These are phyloP conservation scores for Eueides isabella DNA, from an alignment of 1,140 invertebrate species.

Conservation along the genomic window DNA sequence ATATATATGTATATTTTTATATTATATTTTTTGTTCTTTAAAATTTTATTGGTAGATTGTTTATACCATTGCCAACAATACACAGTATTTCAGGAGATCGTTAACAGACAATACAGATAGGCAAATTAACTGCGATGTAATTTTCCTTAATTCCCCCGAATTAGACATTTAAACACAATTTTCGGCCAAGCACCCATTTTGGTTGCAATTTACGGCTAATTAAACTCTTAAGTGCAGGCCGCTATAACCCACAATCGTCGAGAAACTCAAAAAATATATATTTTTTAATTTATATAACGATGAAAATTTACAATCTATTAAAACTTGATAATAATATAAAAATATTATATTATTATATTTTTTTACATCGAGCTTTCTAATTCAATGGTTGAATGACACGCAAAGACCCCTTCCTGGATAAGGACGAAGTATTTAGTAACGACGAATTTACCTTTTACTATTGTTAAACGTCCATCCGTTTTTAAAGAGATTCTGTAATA, in stretches of 20 bases:
- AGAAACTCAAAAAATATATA: conserved; percentile 19
- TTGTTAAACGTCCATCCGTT: too few species aligned
- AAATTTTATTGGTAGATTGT: background rate
- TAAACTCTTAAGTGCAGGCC: conserved; percentile 74
- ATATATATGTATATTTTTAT: too few species aligned
- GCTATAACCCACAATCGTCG: conserved; percentile 29
- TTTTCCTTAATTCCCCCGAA: conserved; percentile 70
- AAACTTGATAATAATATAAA: too few species aligned
- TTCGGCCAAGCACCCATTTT: conserved; percentile 70
- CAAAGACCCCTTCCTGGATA: too few species aligned
- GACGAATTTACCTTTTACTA: too few species aligned
- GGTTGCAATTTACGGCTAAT: conserved; percentile 78
- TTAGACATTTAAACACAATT: conserved; percentile 76
- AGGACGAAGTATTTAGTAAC: too few species aligned
- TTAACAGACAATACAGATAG: conserved; percentile 57
- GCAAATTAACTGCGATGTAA: conserved; percentile 62
- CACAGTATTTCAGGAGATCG: background rate
- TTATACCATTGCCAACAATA: background rate
- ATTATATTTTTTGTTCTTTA: background rate
- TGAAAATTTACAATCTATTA: background rate
- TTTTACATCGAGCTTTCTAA: too few species aligned
- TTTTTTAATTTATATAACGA: too few species aligned
- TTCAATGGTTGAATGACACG: too few species aligned
- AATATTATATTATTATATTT: too few species aligned
- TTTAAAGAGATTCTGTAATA: too few species aligned